Conservation (phyloP, 2,113 vertebrate species). For the Todiramphus saurophagus region DNA sequence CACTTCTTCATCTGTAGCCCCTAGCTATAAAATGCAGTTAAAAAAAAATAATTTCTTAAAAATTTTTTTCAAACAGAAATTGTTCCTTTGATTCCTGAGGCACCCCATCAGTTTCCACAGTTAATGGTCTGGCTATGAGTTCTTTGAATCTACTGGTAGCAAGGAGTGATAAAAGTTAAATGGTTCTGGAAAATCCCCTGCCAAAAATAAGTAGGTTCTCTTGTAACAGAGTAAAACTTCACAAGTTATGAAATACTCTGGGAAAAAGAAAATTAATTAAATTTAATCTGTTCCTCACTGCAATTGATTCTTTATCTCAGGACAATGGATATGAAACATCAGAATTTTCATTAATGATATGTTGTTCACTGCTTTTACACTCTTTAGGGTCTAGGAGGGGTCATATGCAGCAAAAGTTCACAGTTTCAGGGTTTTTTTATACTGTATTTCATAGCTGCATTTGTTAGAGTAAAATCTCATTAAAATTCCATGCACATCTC, state of each 20-base stretch:
- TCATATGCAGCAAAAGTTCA: neutral
- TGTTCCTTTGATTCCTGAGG: neutral
- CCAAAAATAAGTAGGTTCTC: neutral
- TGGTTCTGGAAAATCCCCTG: neutral
- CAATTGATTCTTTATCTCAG: neutral
- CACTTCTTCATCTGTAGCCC: neutral
- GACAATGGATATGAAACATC: neutral
- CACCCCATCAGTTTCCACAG: neutral
- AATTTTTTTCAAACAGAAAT: neutral
- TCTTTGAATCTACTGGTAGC: neutral
- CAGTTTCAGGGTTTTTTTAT: neutral
- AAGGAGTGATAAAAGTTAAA: neutral
- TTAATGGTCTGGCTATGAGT: neutral
- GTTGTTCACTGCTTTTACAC: neutral
- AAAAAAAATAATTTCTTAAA: neutral
- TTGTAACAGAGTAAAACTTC: neutral
- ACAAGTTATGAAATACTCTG: neutral
- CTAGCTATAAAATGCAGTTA: neutral
- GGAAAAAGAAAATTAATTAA: neutral
- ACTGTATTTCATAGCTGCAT: neutral
- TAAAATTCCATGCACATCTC: constrained; percentile 2
- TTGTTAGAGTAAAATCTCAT: neutral
- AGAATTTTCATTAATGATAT: neutral
- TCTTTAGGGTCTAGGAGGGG: neutral
- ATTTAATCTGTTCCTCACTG: neutral